Percentiles rank a stretch among this genome's conserved stretches.
Evolutionary conservation across 2,113 vertebrate genomes (phyloP).

Genomic region (Nansenia antarctica): DNA sequence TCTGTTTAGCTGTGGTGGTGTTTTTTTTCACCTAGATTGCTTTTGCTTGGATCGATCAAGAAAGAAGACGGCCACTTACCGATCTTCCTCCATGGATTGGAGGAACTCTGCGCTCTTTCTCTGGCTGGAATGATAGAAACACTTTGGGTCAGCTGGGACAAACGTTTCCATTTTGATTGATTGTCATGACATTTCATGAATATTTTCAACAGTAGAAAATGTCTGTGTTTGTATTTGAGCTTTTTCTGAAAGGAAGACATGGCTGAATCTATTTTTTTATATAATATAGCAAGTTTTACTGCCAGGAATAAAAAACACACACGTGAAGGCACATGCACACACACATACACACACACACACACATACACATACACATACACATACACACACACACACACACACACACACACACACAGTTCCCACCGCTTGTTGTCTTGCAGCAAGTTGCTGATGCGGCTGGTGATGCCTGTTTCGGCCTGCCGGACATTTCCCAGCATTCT

Average conservation of each 20-base stretch:
- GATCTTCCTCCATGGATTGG: conserved; percentile 89
- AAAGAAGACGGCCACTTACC: conserved; percentile 73
- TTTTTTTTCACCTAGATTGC: neutral
- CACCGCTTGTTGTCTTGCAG: conserved; percentile 87
- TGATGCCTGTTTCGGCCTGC: conserved; percentile 76
- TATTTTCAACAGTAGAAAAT: too few species aligned
- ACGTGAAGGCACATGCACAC: too few species aligned
- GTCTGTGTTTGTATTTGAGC: too few species aligned
- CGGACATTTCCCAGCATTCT: conserved; percentile 82
- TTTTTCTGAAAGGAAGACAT: too few species aligned
- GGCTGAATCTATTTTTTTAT: too few species aligned
- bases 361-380: neutral
- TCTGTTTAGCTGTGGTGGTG: neutral
- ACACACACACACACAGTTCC: neutral
- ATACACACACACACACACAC: neutral
- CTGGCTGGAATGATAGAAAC: conserved; percentile 74
- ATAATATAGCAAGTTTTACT: too few species aligned
- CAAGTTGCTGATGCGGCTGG: conserved; percentile 81
- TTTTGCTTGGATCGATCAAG: neutral
- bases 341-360: neutral
- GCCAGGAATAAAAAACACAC: neutral
- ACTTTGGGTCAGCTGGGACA: neutral
- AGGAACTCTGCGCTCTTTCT: conserved; percentile 86
- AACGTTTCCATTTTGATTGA: too few species aligned
- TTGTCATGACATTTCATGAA: too few species aligned